Conservation (phyloP, 2,797 vertebrate species). For the Chiloscyllium punctatum region DNA sequence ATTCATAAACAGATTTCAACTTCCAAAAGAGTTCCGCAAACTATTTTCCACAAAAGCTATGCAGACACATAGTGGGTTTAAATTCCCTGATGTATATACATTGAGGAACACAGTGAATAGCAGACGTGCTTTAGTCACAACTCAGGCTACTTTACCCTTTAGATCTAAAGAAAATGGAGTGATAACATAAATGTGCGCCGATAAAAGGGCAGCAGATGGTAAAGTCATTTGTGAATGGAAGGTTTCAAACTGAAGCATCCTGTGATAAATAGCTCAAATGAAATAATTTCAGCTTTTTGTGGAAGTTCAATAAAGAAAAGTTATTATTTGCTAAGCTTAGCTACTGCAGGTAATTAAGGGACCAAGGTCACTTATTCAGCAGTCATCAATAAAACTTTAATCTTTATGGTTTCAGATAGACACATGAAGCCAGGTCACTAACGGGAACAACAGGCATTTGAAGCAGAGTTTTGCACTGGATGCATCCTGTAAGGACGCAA, state of each 20-base stretch:
- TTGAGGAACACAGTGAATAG: neutral
- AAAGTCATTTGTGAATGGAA: neutral
- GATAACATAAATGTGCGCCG: no score
- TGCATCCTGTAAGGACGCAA: neutral
- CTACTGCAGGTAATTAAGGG: neutral
- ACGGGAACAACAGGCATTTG: neutral
- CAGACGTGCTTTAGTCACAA: neutral
- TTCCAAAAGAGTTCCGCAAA: neutral
- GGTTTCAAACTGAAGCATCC: neutral
- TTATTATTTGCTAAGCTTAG: neutral
- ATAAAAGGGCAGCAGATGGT: neutral
- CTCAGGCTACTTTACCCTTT: neutral
- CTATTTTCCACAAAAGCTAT: neutral
- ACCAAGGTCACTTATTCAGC: neutral
- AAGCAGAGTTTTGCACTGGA: neutral
- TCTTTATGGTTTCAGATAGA: conserved; percentile 31
- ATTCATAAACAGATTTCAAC: neutral
- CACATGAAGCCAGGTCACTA: conserved; percentile 11
- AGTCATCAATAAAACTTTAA: conserved; percentile 23
- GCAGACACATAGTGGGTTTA: neutral
- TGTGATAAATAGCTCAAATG: neutral
- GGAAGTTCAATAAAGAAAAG: neutral
- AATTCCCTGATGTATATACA: neutral
- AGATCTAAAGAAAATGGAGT: neutral
- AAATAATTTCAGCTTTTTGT: neutral